These are phyloP conservation scores for Hylyphantes graminicola DNA, from an alignment of 1,140 invertebrate species.

Conservation along the genomic window DNA sequence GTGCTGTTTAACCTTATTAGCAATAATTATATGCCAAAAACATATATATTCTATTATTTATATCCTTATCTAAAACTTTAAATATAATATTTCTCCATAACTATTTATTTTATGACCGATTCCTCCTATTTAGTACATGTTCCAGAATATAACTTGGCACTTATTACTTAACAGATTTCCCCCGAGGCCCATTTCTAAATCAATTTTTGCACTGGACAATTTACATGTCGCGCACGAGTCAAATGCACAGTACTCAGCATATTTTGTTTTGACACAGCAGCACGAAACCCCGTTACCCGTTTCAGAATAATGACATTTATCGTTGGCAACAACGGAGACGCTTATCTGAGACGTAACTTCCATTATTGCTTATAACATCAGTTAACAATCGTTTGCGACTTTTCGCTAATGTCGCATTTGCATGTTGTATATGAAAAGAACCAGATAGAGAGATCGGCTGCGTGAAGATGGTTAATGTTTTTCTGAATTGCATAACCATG, in stretches of 20 bases:
- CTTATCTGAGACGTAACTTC: conserved; percentile 10
- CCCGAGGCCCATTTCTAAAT: conserved; percentile 16
- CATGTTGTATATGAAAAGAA: conserved; percentile 11
- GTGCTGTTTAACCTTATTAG: too few relatives aligned
- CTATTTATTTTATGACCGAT: too few relatives aligned
- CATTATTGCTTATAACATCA: conserved; percentile 7
- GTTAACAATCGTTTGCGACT: neutral
- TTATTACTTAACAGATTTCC: conserved; percentile 36
- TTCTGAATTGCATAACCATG: conserved; percentile 5
- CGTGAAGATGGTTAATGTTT: neutral
- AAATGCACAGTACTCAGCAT: neutral
- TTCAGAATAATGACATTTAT: conserved; percentile 35
- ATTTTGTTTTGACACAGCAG: conserved; percentile 26
- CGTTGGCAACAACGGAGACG: conserved; percentile 14
- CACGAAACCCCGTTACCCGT: conserved; percentile 9
- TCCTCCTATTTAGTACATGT: too few relatives aligned
- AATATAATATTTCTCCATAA: too few relatives aligned
- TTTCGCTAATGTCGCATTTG: conserved; percentile 28
- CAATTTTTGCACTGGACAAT: conserved; percentile 16
- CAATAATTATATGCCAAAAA: too few relatives aligned
- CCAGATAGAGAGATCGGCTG: neutral
- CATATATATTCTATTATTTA: too few relatives aligned
- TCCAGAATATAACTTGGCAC: conserved; percentile 19
- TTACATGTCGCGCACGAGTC: neutral
- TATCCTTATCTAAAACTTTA: too few relatives aligned